Conservation (phyloP, 2,113 vertebrate species). For the Antechinus flavipes region DNA sequence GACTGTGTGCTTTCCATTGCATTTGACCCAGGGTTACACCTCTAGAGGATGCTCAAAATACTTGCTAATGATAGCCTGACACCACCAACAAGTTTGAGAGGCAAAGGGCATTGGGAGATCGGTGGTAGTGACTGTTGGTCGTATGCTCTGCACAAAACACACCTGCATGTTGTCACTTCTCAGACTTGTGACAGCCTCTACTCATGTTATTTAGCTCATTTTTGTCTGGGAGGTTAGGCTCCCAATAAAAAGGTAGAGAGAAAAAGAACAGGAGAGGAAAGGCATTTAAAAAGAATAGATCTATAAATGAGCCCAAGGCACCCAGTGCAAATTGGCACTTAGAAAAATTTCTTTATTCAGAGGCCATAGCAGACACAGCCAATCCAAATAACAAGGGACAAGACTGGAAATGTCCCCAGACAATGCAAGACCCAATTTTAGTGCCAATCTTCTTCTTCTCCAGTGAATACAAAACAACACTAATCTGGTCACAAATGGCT, state of each 20-base stretch:
- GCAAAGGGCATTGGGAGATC: neutral
- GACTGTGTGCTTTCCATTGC: neutral
- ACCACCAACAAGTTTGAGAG: neutral
- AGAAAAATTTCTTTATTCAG: neutral
- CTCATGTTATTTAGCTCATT: neutral
- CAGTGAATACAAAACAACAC: neutral
- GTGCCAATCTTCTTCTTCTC: constrained; percentile 33
- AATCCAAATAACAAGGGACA: neutral
- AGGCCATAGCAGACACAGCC: neutral
- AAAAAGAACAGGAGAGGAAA: neutral
- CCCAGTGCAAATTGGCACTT: neutral
- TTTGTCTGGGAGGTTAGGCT: neutral
- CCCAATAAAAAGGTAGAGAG: neutral
- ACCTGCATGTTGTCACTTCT: neutral
- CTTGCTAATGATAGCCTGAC: neutral
- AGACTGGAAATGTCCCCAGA: neutral
- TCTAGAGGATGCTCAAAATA: neutral
- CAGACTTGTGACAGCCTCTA: neutral
- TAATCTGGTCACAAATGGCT: constrained; percentile 25
- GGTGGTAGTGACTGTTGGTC: neutral
- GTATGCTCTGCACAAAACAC: neutral
- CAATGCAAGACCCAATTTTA: constrained; percentile 12
- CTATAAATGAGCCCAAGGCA: neutral
- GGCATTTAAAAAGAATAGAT: neutral
- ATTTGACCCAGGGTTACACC: neutral